Conservation (phyloP, 1,140 invertebrate genomes). For the Triops cancriformis region DNA sequence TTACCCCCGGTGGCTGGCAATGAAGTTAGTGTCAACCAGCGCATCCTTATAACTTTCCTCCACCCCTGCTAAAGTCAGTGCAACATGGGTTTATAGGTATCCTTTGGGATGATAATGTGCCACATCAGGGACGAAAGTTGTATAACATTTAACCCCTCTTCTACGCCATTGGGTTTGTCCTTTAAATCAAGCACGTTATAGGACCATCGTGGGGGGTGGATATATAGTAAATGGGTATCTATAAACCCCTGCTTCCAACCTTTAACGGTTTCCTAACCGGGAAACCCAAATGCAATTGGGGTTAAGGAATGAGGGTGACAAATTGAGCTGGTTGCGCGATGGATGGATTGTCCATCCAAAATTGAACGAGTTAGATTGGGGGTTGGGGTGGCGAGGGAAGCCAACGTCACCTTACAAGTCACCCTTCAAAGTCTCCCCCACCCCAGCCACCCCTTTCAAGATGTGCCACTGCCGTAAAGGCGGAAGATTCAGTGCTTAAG, state of each 20-base stretch:
- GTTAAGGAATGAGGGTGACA: not conserved
- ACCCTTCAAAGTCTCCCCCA: too few species aligned
- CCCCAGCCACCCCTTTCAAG: too few species aligned
- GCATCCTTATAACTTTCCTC: not conserved
- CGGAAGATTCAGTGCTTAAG: too few species aligned
- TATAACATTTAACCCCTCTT: constrained; percentile 6
- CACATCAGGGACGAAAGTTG: not conserved
- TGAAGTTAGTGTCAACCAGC: constrained; percentile 13
- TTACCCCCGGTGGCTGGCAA: not conserved
- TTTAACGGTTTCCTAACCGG: not conserved
- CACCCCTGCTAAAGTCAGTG: not conserved
- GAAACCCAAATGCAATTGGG: not conserved
- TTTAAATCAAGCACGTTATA: not conserved
- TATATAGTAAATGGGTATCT: not conserved
- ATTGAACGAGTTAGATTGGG: not conserved
- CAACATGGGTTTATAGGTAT: not conserved
- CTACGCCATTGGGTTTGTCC: not conserved
- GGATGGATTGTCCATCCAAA: not conserved
- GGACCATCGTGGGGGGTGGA: not conserved
- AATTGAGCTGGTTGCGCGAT: not conserved
- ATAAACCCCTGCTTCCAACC: not conserved
- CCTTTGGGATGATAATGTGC: not conserved
- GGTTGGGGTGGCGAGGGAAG: too few species aligned
- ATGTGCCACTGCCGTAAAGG: too few species aligned
- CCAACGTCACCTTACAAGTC: too few species aligned